Percentiles rank a stretch among this genome's conserved stretches.
These are phyloP conservation scores for Conus betulinus DNA, from an alignment of 1,140 invertebrate genomes.

Conservation along the genomic window DNA sequence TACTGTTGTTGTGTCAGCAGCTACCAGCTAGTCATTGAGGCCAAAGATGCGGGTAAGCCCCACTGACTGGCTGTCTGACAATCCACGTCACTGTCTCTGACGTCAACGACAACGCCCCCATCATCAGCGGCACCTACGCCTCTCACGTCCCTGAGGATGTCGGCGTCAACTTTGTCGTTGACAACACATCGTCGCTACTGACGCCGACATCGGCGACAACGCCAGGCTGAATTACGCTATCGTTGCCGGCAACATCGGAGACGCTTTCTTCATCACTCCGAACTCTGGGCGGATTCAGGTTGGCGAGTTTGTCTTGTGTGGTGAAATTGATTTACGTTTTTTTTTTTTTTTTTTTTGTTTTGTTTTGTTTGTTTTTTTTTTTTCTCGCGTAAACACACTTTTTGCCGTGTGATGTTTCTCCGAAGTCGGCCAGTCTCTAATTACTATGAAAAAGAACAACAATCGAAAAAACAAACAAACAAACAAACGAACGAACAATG, in stretches of 20 bases:
- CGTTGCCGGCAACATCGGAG: conserved; percentile 48
- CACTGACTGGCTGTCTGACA: conserved; percentile 52
- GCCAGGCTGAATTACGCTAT: conserved; percentile 54
- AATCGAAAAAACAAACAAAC: no score
- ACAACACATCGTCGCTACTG: conserved; percentile 54
- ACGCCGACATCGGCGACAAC: conserved; percentile 59
- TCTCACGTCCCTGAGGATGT: conserved; percentile 55
- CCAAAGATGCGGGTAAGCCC: conserved; percentile 23
- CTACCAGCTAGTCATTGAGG: neutral
- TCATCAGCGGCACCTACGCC: conserved; percentile 54
- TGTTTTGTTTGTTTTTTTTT: no score
- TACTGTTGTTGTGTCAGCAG: neutral
- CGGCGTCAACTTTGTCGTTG: conserved; percentile 49
- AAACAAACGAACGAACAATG: no score
- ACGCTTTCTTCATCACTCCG: conserved; percentile 52
- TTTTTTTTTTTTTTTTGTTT: no score
- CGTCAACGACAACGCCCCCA: conserved; percentile 50
- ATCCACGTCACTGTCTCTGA: conserved; percentile 57
- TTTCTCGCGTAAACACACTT: no score
- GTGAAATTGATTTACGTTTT: no score
- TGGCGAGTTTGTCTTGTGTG: no score
- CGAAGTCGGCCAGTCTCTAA: no score
- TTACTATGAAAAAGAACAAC: no score
- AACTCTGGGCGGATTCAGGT: conserved; percentile 58
- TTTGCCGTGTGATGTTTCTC: no score